Evolutionary conservation across 2,888 invertebrate genomes (phyloP).

Genomic region (Crematogaster levior): DNA sequence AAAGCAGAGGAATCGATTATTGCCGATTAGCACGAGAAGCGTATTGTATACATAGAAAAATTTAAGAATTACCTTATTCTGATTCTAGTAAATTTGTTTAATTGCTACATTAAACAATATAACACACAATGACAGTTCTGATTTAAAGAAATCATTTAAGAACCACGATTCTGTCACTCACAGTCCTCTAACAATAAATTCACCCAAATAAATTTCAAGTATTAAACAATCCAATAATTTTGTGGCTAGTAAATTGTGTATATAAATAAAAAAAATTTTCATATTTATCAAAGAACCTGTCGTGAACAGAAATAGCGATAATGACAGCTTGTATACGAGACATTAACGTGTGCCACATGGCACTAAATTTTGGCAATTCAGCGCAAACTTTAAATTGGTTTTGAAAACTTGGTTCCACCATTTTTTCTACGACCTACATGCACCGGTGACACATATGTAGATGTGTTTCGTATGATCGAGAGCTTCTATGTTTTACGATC

Average conservation of each 20-base stretch:
- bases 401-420: background rate
- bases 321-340: conserved; percentile 18
- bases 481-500: conserved; percentile 48
- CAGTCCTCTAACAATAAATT: background rate
- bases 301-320: conserved; percentile 14
- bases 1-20: conserved; percentile 22
- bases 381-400: conserved; percentile 31
- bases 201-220: background rate
- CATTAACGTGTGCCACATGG: conserved; percentile 12
- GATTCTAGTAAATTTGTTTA: background rate
- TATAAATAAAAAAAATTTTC: background rate
- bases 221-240: conserved; percentile 21
- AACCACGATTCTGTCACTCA: background rate
- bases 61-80: background rate
- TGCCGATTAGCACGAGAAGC: background rate
- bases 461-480: conserved; percentile 32
- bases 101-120: background rate
- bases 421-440: conserved; percentile 20
- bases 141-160: background rate
- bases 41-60: background rate
- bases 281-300: conserved; percentile 21
- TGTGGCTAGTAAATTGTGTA: background rate
- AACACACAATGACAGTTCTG: background rate
- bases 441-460: conserved; percentile 4
- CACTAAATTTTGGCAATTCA: conserved; percentile 29